Evolutionary conservation across 2,888 invertebrate genomes (phyloP).

Genomic region (Troides oblongomaculatus): DNA sequence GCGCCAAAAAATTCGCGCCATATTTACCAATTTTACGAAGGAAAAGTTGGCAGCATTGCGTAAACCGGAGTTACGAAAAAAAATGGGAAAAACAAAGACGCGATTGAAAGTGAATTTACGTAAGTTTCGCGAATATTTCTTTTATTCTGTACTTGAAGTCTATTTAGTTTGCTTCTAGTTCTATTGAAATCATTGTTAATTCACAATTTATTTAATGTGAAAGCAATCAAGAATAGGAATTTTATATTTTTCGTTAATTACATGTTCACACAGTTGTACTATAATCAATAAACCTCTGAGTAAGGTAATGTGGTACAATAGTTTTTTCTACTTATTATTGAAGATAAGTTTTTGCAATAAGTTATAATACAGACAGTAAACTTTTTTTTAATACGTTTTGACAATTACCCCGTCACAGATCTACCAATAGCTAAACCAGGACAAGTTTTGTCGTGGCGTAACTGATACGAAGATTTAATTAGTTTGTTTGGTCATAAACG

Average conservation of each 20-base stretch:
- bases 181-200: no score
- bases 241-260: no score
- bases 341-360: no score
- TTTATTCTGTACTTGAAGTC: neutral
- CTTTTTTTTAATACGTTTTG: neutral
- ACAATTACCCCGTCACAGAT: neutral
- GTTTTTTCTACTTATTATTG: no score
- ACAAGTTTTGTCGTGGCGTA: conserved; percentile 15
- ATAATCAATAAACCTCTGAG: no score
- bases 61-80: conserved; percentile 11
- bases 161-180: no score
- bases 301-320: no score
- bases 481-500: conserved; percentile 8
- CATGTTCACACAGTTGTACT: no score
- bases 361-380: no score
- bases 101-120: conserved; percentile 25
- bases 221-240: no score
- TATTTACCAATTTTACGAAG: conserved; percentile 4
- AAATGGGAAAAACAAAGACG: conserved; percentile 20
- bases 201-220: no score
- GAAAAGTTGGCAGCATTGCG: conserved; percentile 21
- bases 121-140: conserved; percentile 18
- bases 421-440: conserved; percentile 6
- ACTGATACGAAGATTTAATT: conserved; percentile 19
- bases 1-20: conserved; percentile 12